Evolutionary conservation across 2,888 invertebrate species (phyloP).

Genomic region (Hydrotaea diabolus): DNA sequence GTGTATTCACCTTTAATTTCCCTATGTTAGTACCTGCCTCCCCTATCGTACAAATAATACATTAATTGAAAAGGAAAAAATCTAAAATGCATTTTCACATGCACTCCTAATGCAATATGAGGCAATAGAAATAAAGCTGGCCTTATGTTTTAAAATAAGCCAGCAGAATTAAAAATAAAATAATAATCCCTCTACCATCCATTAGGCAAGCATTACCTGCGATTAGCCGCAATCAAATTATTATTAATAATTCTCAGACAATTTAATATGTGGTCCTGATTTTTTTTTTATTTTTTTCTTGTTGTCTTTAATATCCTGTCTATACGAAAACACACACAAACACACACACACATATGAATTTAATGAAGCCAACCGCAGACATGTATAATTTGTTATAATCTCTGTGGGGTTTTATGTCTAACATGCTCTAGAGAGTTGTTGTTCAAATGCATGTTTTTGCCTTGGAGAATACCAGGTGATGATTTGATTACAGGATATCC

Average conservation of each 20-base stretch:
- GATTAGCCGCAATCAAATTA: background rate
- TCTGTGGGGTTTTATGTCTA: background rate
- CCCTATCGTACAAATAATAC: too few species aligned
- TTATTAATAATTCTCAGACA: background rate
- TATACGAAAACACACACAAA: too few species aligned
- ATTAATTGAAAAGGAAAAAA: too few species aligned
- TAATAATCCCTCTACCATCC: background rate
- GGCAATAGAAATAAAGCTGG: too few species aligned
- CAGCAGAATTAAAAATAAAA: background rate
- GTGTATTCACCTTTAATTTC: too few species aligned
- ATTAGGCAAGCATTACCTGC: background rate
- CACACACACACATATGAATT: background rate
- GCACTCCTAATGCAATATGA: too few species aligned
- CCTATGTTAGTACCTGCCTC: too few species aligned
- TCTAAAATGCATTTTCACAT: too few species aligned
- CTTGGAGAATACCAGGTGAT: background rate
- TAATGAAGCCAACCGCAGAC: background rate
- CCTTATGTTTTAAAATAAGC: too few species aligned
- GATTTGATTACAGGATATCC: background rate
- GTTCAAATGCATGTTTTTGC: background rate
- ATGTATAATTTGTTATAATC: constrained; percentile 6
- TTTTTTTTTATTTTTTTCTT: too few species aligned
- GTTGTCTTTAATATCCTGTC: too few species aligned
- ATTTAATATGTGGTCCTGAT: background rate
- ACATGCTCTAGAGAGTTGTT: background rate